These are phyloP conservation scores for Hystrix brachyura DNA, from an alignment of 2,113 vertebrate species.

Conservation along the genomic window DNA sequence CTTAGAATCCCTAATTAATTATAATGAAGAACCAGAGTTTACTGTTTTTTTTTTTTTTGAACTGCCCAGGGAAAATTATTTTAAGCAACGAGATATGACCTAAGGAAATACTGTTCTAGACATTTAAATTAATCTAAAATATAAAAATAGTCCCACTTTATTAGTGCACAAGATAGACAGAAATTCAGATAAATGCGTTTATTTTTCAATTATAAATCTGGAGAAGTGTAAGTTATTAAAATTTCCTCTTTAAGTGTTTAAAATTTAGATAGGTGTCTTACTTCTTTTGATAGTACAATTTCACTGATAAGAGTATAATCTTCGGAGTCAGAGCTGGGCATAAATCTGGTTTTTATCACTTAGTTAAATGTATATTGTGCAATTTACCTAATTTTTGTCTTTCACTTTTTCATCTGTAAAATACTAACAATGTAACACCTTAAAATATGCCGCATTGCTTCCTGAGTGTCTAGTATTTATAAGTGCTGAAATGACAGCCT, in stretches of 20 bases:
- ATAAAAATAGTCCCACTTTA: constrained; percentile 17
- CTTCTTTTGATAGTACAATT: neutral
- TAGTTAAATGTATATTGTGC: neutral
- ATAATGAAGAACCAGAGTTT: constrained; percentile 72
- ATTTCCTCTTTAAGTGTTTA: neutral
- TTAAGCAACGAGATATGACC: constrained; percentile 29
- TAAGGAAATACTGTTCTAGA: constrained; percentile 52
- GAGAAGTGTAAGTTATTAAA: constrained; percentile 30
- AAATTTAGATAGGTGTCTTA: neutral
- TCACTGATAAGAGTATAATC: neutral
- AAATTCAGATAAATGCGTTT: neutral
- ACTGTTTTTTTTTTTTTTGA: constrained; percentile 60
- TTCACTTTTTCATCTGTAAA: neutral
- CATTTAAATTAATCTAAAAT: constrained; percentile 74
- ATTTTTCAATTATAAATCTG: neutral
- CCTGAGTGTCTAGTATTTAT: neutral
- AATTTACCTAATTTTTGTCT: constrained; percentile 20
- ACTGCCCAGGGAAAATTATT: neutral
- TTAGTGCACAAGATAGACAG: neutral
- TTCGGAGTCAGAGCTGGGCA: neutral
- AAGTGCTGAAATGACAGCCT: neutral
- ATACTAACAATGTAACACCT: neutral
- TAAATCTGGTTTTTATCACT: neutral
- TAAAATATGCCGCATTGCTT: neutral
- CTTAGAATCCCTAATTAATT: constrained; percentile 83